A percentile compares a stretch with the other conserved stretches of the same genome.
Conservation (phyloP, 2,888 invertebrate species). For the Amaurobius ferox region DNA sequence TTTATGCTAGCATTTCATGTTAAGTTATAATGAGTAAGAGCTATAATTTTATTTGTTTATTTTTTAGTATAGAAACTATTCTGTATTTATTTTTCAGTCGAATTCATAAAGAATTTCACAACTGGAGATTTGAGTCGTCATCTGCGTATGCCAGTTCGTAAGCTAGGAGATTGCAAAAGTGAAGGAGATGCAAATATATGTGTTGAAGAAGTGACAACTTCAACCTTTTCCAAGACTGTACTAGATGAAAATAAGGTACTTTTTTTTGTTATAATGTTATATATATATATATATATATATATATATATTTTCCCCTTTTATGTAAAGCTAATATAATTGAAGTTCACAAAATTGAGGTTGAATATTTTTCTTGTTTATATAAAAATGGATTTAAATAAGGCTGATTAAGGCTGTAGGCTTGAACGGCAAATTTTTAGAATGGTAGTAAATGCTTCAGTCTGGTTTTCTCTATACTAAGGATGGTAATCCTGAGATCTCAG, state of each 20-base stretch:
- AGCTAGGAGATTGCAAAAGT: slow-evolving; percentile 56
- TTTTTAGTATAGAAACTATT: not conserved
- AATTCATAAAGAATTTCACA: slow-evolving; percentile 80
- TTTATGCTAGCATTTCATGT: too few relatives aligned
- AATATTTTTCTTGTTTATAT: too few relatives aligned
- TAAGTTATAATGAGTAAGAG: too few relatives aligned
- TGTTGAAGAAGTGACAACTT: slow-evolving; percentile 83
- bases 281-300: not conserved
- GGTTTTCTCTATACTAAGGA: too few relatives aligned
- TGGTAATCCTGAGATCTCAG: too few relatives aligned
- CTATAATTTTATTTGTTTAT: not conserved
- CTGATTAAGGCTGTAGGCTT: too few relatives aligned
- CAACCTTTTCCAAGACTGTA: slow-evolving; percentile 82
- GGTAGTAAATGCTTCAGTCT: too few relatives aligned
- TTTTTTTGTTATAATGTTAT: too few relatives aligned
- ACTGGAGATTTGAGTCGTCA: slow-evolving; percentile 78
- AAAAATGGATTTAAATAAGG: too few relatives aligned
- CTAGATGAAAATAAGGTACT: slow-evolving; percentile 82
- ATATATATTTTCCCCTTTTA: not conserved
- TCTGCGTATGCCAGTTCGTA: slow-evolving; percentile 76
- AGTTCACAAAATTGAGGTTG: too few relatives aligned
- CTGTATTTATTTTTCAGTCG: slow-evolving; percentile 54
- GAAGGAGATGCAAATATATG: slow-evolving; percentile 78
- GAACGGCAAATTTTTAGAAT: too few relatives aligned
- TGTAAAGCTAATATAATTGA: slow-evolving; percentile 16